Evolutionary conservation across 2,797 vertebrate species (phyloP).

Genomic region (Taeniopygia guttata): DNA sequence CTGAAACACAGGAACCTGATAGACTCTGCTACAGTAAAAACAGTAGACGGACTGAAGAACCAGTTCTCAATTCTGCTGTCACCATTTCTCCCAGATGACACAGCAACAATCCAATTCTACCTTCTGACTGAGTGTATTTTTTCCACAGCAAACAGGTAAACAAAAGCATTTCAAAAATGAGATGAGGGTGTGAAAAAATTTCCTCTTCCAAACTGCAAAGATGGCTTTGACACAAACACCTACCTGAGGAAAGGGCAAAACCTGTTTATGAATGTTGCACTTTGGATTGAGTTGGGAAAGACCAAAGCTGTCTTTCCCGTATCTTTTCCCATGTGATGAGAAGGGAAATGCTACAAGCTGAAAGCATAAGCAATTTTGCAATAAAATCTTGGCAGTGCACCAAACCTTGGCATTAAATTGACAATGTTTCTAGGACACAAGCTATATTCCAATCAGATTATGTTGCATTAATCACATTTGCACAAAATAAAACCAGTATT

Average conservation of each 20-base stretch:
- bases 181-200: not conserved
- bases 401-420: conserved; percentile 6
- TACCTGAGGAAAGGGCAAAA: conserved; percentile 17
- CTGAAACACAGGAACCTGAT: not conserved
- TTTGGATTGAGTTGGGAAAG: not conserved
- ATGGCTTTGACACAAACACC: not conserved
- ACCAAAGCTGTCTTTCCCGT: not conserved
- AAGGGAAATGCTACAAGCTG: not conserved
- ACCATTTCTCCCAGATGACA: not conserved
- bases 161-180: not conserved
- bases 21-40: not conserved
- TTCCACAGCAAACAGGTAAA: not conserved
- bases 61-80: not conserved
- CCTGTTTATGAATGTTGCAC: not conserved
- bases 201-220: not conserved
- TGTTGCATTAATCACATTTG: conserved; percentile 8
- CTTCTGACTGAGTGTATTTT: not conserved
- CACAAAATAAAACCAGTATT: not conserved
- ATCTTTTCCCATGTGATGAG: not conserved
- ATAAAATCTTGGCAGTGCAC: not conserved
- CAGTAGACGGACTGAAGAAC: not conserved
- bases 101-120: not conserved
- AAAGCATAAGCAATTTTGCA: conserved; percentile 23
- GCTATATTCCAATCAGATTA: not conserved
- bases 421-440: not conserved